These are phyloP conservation scores for Halcyon malimbica DNA, from an alignment of 2,113 vertebrate genomes.

Conservation along the genomic window DNA sequence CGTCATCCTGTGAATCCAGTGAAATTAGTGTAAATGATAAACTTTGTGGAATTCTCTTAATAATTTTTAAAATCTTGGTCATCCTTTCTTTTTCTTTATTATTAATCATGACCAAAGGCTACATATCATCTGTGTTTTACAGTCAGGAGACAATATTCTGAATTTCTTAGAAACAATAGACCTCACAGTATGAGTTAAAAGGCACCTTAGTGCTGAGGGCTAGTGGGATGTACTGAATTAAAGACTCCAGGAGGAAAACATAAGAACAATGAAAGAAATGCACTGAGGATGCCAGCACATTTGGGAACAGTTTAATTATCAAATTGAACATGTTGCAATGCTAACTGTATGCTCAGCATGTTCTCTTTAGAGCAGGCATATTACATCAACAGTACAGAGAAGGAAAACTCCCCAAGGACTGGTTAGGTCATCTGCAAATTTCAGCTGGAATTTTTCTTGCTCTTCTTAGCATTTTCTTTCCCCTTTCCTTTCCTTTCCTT, in stretches of 20 bases:
- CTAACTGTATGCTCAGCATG: not conserved
- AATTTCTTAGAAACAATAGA: not conserved
- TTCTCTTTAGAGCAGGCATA: not conserved
- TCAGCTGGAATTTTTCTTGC: not conserved
- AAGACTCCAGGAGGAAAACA: not conserved
- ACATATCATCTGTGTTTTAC: not conserved
- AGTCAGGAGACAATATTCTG: not conserved
- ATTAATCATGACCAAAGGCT: not conserved
- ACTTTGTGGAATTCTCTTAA: fast-evolving
- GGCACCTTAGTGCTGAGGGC: not conserved
- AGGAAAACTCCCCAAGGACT: not conserved
- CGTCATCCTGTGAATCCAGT: not conserved
- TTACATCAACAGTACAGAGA: not conserved
- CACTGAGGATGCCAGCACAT: not conserved
- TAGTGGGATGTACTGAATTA: not conserved
- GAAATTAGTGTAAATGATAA: not conserved
- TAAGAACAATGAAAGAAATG: not conserved
- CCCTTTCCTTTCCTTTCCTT: too few species aligned
- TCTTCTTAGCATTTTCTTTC: not conserved
- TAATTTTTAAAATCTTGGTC: fast-evolving
- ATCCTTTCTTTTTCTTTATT: not conserved
- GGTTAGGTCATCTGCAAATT: not conserved
- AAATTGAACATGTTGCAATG: not conserved
- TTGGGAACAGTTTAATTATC: conserved; percentile 4
- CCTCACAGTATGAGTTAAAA: not conserved